Conservation (phyloP, 2,888 invertebrate genomes). For the Pristionchus mayeri region DNA sequence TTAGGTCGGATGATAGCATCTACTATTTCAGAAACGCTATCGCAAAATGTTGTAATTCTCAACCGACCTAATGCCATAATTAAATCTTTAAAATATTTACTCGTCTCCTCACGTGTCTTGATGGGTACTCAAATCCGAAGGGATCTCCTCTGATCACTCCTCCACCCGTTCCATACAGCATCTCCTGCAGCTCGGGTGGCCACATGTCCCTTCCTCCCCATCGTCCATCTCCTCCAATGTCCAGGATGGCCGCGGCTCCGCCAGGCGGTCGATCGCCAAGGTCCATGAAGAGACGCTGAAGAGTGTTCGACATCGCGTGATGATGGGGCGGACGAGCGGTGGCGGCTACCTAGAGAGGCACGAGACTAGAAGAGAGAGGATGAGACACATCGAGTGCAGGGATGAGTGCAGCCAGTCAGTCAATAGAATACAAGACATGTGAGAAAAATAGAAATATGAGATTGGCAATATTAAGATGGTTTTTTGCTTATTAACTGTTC, state of each 20-base stretch:
- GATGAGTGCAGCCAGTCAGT: too few species aligned
- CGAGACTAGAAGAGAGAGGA: not conserved
- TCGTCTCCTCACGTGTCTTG: not conserved
- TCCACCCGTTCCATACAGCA: constrained; percentile 15
- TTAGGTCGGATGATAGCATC: too few species aligned
- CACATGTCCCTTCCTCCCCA: not conserved
- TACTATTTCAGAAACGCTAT: too few species aligned
- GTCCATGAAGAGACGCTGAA: constrained; percentile 43
- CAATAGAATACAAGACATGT: too few species aligned
- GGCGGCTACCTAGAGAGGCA: not conserved
- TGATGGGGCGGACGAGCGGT: not conserved
- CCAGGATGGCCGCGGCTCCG: not conserved
- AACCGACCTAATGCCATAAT: too few species aligned
- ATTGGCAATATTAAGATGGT: too few species aligned
- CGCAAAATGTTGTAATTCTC: too few species aligned
- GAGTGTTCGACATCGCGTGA: not conserved
- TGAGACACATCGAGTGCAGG: too few species aligned
- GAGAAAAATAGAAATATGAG: too few species aligned
- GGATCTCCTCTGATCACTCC: not conserved
- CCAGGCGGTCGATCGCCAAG: not conserved
- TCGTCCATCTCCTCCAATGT: not conserved
- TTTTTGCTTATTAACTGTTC: too few species aligned
- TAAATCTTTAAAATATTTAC: too few species aligned
- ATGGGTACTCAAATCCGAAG: not conserved
- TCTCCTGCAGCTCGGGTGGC: not conserved